phyloP scores from a whole-genome alignment of 2,888 invertebrate species.

The Diaprepes abbreviatus region DNA sequence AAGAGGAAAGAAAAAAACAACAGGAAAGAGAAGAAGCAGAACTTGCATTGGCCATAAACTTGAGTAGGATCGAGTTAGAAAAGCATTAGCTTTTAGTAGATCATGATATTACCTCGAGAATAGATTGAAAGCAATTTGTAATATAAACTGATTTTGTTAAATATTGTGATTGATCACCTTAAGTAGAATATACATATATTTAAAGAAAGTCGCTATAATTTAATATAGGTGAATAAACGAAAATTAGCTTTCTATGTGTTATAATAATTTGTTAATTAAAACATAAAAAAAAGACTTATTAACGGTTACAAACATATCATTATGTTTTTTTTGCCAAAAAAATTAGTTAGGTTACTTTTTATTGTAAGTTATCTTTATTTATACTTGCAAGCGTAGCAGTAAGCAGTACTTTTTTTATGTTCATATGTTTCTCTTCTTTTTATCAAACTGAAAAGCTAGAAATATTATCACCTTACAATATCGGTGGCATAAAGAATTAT shows the following conservation, averaged over 20 bases:
- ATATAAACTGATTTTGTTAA: constrained; percentile 18
- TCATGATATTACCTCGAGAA: constrained; percentile 10
- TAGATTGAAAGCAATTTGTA: constrained; percentile 21
- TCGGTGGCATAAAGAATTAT: not conserved
- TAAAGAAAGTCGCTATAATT: not conserved
- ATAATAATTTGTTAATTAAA: not conserved
- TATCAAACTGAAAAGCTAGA: too few species aligned
- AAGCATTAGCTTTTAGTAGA: constrained; percentile 16
- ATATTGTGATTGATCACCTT: constrained; percentile 19
- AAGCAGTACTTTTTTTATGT: too few species aligned
- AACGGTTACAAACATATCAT: constrained; percentile 13
- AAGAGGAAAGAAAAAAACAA: constrained; percentile 73
- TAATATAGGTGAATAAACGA: constrained; percentile 10
- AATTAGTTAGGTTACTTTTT: not conserved
- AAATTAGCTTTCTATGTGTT: constrained; percentile 27
- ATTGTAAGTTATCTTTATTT: constrained; percentile 1
- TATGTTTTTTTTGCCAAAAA: constrained; percentile 19
- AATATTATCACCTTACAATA: not conserved
- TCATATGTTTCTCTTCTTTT: too few species aligned
- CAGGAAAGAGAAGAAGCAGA: constrained; percentile 78
- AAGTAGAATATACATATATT: constrained; percentile 8
- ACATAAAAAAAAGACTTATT: constrained; percentile 1
- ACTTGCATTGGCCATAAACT: constrained; percentile 78
- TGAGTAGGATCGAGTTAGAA: constrained; percentile 69
- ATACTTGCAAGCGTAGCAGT: not conserved